These are phyloP conservation scores for Meleagris gallopavo DNA, from an alignment of 2,113 vertebrate genomes.

Conservation along the genomic window DNA sequence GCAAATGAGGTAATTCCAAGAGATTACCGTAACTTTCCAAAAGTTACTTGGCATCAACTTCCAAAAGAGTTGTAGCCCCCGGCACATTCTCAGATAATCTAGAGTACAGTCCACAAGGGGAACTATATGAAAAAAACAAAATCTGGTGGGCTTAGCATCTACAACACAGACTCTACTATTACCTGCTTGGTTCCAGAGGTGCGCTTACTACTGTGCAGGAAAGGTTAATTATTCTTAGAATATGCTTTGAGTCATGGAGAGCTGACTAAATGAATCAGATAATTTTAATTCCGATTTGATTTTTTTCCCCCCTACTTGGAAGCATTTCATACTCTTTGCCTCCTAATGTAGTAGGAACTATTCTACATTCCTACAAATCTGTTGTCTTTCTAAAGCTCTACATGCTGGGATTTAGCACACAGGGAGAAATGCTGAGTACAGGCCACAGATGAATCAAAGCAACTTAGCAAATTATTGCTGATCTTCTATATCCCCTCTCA, in stretches of 20 bases:
- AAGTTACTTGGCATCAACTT: neutral
- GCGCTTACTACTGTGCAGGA: neutral
- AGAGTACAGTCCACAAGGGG: neutral
- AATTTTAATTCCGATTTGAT: neutral
- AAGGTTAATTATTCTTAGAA: neutral
- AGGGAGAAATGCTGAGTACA: neutral
- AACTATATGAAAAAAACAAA: neutral
- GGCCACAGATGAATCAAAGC: neutral
- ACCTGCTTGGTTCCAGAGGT: neutral
- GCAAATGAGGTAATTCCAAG: conserved; percentile 10
- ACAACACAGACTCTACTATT: neutral
- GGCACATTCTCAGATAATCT: neutral
- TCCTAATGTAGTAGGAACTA: neutral
- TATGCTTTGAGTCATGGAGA: neutral
- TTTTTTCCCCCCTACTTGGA: neutral
- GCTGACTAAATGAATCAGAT: neutral
- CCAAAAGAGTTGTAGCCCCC: neutral
- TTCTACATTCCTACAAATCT: neutral
- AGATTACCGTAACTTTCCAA: conserved; percentile 19
- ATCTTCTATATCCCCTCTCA: neutral
- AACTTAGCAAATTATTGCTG: neutral
- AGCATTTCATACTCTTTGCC: neutral
- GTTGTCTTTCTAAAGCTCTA: neutral
- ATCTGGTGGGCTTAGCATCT: neutral
- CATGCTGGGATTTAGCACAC: neutral